Base-by-base conservation (phyloP, 2,113 vertebrate species). In the Atherinomorus stipes region DNA sequence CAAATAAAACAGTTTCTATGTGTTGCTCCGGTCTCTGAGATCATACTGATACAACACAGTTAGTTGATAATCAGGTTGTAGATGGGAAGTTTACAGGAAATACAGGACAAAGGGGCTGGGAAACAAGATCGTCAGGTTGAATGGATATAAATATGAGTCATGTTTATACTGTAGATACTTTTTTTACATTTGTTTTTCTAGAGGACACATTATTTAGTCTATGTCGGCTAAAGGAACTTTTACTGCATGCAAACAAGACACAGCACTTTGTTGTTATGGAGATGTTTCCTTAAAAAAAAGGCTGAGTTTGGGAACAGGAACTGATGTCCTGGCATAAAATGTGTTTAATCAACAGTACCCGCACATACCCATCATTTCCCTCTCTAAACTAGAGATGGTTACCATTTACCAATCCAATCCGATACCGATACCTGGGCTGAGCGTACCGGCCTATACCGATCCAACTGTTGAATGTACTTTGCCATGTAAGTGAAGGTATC, bases 261-360 rank as follows among this genome's bases (percentile, higher is more conserved):
- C 40, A 1, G 11, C 2, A 58, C 2, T 12, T 2, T 0, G 57
- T 74, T 78, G 53, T 71, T 71, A 22, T 34, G 21, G 50, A 53
- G 26, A 61, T 22, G n/a, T 25, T 57, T 53, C 19, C 22, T 49
- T 50, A 68, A 57, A 44, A 65, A 62, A 59, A 44, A 45, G 21
- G 22, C 37, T 21, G 18, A 21, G 22, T 22, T 44, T 40, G 16
- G 38, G 44, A 49, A 60, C 16, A 2, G 34, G 37, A 10, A 23
- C 21, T 1, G 11, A 38, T 68, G 38, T 38, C 13, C 23, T 42
- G 10, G 28, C 28, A 31, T 31, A 31, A 31, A 31, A 31, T 31
- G 28, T 7, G 3, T 31, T 31, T 31, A 31, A 31, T 31, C 28
- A 31, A 31, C 7, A 7, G 28, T 31, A 31, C 28, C 7, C 7